These are phyloP conservation scores for Gavia stellata DNA, from an alignment of 2,113 vertebrate genomes.

Conservation along the genomic window DNA sequence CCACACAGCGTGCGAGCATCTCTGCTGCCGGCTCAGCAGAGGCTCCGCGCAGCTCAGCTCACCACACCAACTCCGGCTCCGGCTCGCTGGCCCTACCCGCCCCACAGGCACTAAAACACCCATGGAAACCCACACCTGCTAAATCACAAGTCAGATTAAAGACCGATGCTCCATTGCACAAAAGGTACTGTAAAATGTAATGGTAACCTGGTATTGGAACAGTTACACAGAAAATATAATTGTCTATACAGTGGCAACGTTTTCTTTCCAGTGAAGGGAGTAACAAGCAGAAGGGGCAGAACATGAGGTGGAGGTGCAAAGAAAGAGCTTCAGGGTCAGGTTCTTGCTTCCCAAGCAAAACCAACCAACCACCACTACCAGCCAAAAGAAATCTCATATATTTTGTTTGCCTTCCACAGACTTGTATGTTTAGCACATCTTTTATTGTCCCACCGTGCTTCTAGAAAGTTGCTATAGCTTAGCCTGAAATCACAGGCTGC, in stretches of 20 bases:
- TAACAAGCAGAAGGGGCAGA: background rate
- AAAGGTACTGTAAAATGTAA: background rate
- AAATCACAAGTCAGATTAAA: background rate
- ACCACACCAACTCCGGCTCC: background rate
- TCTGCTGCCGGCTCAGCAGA: background rate
- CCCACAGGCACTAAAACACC: background rate
- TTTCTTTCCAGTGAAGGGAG: background rate
- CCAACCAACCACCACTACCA: background rate
- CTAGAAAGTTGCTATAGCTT: background rate
- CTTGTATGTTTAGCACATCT: slow-evolving; percentile 46
- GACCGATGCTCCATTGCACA: background rate
- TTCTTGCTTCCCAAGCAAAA: background rate
- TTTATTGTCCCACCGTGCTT: slow-evolving; percentile 14
- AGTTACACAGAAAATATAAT: background rate
- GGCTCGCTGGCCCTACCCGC: background rate
- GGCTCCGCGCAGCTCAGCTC: background rate
- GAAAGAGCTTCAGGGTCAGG: background rate
- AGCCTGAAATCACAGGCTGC: background rate
- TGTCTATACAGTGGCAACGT: background rate
- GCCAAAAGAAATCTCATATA: background rate
- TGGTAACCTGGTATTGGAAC: background rate
- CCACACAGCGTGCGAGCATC: background rate
- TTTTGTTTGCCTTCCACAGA: slow-evolving; percentile 12
- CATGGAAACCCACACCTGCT: background rate
- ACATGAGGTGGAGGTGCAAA: background rate